These are phyloP conservation scores for Drosophila gaucha DNA, from an alignment of 2,888 invertebrate genomes.

Conservation along the genomic window DNA sequence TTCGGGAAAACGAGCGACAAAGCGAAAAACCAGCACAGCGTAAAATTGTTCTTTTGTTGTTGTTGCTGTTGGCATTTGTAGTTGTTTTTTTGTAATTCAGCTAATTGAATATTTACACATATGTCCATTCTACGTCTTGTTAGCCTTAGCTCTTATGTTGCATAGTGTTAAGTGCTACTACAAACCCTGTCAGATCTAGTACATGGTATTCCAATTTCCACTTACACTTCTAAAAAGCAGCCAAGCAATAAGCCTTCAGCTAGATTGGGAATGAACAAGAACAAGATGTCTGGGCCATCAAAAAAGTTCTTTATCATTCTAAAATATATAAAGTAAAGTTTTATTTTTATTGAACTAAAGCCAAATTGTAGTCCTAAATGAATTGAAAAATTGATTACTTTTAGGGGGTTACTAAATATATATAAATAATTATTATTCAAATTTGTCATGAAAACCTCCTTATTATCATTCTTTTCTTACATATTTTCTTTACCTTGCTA, in stretches of 20 bases:
- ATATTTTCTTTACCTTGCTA: too few relatives aligned
- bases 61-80: slow-evolving; percentile 13
- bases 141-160: slow-evolving; percentile 18
- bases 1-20: slow-evolving; percentile 15
- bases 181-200: slow-evolving; percentile 1
- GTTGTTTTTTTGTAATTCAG: slow-evolving; percentile 23
- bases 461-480: too few relatives aligned
- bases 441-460: too few relatives aligned
- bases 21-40: slow-evolving; percentile 25
- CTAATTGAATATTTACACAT: slow-evolving; percentile 61
- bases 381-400: too few relatives aligned
- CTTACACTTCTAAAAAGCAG: not conserved
- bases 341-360: too few relatives aligned
- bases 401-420: too few relatives aligned
- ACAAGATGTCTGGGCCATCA: not conserved
- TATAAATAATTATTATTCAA: too few relatives aligned
- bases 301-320: not conserved
- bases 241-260: slow-evolving; percentile 1
- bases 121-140: slow-evolving; percentile 8
- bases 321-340: too few relatives aligned
- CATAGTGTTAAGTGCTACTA: slow-evolving; percentile 14
- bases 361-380: too few relatives aligned
- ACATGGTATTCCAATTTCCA: slow-evolving; percentile 23
- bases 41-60: slow-evolving; percentile 12
- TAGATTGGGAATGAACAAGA: too few relatives aligned